A percentile compares a stretch with the other conserved stretches of the same genome.
Evolutionary conservation across 2,888 invertebrate genomes (phyloP).

Genomic region (Bembecia ichneumoniformis): DNA sequence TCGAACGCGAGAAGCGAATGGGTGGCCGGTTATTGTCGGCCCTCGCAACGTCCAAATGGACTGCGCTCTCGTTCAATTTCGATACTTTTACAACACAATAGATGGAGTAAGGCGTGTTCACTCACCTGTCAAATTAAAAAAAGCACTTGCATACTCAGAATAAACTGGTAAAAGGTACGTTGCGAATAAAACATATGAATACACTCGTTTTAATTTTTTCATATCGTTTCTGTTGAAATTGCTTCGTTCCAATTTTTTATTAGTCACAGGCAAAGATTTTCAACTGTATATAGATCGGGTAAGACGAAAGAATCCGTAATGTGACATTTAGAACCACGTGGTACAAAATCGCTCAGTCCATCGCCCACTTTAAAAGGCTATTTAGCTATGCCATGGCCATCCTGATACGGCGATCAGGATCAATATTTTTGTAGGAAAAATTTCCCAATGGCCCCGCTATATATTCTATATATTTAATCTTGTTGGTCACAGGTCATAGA

Average conservation of each 20-base stretch:
- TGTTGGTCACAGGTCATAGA: too few species aligned
- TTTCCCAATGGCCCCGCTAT: too few species aligned
- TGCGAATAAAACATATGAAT: constrained; percentile 8
- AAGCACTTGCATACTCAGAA: constrained; percentile 63
- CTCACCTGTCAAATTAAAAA: constrained; percentile 69
- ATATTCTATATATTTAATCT: too few species aligned
- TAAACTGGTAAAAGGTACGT: constrained; percentile 27
- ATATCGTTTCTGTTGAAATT: constrained; percentile 11
- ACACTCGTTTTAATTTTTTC: constrained; percentile 10
- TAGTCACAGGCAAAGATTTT: too few species aligned
- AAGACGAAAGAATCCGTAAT: too few species aligned
- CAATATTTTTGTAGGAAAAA: too few species aligned
- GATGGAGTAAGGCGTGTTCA: constrained; percentile 64
- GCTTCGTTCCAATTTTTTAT: background rate
- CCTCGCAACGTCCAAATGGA: constrained; percentile 55
- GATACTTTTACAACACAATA: constrained; percentile 69
- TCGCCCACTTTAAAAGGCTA: too few species aligned
- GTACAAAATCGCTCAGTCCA: too few species aligned
- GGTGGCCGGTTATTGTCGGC: constrained; percentile 51
- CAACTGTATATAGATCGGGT: too few species aligned
- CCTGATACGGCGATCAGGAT: too few species aligned
- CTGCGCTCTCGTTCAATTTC: constrained; percentile 65
- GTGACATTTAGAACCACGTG: too few species aligned
- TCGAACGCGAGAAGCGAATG: constrained; percentile 53
- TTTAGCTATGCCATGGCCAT: too few species aligned